Conservation (phyloP, 2,888 invertebrate genomes). For the Agonopterix alstromeriana region DNA sequence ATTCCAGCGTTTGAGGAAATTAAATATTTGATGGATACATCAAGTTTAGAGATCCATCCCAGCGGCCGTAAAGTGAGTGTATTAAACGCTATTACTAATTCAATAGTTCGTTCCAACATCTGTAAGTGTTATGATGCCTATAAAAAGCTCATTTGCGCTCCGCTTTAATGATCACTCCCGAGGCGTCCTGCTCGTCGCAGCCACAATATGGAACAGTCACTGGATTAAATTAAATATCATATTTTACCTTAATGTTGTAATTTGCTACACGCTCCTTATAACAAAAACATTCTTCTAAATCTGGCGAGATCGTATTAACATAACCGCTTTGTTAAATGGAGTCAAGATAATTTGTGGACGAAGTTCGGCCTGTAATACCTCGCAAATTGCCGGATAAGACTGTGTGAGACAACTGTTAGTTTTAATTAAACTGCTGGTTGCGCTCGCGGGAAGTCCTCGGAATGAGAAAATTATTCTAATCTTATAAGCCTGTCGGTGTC, state of each 20-base stretch:
- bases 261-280: conserved; percentile 51
- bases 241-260: conserved; percentile 59
- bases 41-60: conserved; percentile 38
- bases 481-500: conserved; percentile 69
- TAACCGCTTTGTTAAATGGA: conserved; percentile 74
- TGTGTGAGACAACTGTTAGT: conserved; percentile 77
- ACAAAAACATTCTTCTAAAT: conserved; percentile 67
- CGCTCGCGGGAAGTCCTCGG: conserved; percentile 63
- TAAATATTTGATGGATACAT: conserved; percentile 47
- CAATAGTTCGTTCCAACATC: conserved; percentile 57
- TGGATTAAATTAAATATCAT: conserved; percentile 51
- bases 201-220: conserved; percentile 29
- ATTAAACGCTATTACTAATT: conserved; percentile 60
- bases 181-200: conserved; percentile 22
- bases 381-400: conserved; percentile 76
- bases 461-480: conserved; percentile 76
- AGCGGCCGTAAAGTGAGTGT: conserved; percentile 45
- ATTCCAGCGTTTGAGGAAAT: conserved; percentile 22
- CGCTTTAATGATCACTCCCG: conserved; percentile 50
- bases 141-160: conserved; percentile 58
- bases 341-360: conserved; percentile 74
- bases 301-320: conserved; percentile 68
- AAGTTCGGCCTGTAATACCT: conserved; percentile 75
- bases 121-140: conserved; percentile 56
- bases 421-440: conserved; percentile 76